Evolutionary conservation across 2,113 vertebrate genomes (phyloP).

Genomic region (Cricetomys ansorgei): DNA sequence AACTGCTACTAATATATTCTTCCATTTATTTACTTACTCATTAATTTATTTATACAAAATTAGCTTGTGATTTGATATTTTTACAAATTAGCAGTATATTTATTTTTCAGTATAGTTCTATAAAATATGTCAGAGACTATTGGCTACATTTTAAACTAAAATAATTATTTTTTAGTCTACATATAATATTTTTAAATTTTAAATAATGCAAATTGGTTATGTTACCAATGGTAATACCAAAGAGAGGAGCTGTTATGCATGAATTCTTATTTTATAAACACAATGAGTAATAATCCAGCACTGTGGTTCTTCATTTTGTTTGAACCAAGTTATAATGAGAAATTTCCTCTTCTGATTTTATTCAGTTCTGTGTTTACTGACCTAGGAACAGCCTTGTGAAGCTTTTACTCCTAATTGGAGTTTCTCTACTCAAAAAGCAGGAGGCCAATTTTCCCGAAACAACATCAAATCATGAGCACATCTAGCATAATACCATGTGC

Average conservation of each 20-base stretch:
- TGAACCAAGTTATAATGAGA: slow-evolving; percentile 42
- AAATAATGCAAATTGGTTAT: not conserved
- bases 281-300: not conserved
- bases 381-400: not conserved
- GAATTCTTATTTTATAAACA: not conserved
- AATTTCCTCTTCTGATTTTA: slow-evolving; percentile 44
- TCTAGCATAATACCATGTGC: not conserved
- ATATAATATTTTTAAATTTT: not conserved
- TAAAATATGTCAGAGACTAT: not conserved
- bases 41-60: slow-evolving; percentile 22
- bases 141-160: slow-evolving; percentile 4
- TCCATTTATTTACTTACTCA: slow-evolving; percentile 9
- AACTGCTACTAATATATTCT: not conserved
- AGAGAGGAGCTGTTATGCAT: not conserved
- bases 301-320: slow-evolving; percentile 10
- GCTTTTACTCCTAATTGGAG: not conserved
- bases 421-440: slow-evolving; percentile 37
- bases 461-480: slow-evolving; percentile 16
- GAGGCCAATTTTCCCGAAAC: slow-evolving; percentile 19
- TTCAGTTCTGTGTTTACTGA: slow-evolving; percentile 35
- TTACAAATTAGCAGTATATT: not conserved
- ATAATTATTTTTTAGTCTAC: not conserved
- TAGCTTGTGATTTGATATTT: not conserved
- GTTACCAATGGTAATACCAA: not conserved
- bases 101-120: not conserved